These are phyloP conservation scores for Cathartes aura DNA, from an alignment of 2,113 vertebrate genomes.

Conservation along the genomic window DNA sequence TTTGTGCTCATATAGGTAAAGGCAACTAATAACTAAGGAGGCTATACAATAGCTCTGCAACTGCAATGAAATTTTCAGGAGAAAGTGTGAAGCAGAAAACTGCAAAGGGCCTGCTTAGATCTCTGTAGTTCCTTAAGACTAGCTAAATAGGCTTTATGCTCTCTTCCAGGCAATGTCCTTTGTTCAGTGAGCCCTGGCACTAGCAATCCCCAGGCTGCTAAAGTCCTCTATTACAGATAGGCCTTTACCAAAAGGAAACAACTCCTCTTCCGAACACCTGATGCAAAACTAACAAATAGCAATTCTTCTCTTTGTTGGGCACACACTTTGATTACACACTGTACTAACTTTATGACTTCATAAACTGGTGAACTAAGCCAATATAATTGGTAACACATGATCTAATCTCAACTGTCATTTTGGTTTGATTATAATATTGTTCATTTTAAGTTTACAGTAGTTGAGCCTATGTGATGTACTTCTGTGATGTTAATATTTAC, in stretches of 20 bases:
- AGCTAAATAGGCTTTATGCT: background rate
- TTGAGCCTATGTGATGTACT: background rate
- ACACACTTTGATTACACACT: background rate
- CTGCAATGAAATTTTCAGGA: background rate
- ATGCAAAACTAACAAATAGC: background rate
- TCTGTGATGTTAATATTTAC: conserved; percentile 11
- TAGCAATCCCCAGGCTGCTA: background rate
- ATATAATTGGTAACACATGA: background rate
- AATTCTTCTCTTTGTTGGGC: background rate
- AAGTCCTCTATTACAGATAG: background rate
- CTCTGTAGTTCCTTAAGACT: background rate
- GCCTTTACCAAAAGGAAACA: background rate
- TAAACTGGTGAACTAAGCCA: background rate
- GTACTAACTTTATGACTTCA: conserved; percentile 13
- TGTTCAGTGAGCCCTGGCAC: background rate
- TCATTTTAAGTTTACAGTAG: background rate
- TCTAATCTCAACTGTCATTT: conserved; percentile 18
- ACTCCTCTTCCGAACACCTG: background rate
- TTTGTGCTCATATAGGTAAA: background rate
- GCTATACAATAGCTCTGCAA: background rate
- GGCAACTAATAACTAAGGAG: background rate
- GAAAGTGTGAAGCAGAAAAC: background rate
- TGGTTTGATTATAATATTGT: background rate
- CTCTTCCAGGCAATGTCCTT: background rate
- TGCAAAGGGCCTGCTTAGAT: background rate